Base-by-base conservation (phyloP, 1,140 invertebrate genomes). In the Eulimnadia texana region DNA sequence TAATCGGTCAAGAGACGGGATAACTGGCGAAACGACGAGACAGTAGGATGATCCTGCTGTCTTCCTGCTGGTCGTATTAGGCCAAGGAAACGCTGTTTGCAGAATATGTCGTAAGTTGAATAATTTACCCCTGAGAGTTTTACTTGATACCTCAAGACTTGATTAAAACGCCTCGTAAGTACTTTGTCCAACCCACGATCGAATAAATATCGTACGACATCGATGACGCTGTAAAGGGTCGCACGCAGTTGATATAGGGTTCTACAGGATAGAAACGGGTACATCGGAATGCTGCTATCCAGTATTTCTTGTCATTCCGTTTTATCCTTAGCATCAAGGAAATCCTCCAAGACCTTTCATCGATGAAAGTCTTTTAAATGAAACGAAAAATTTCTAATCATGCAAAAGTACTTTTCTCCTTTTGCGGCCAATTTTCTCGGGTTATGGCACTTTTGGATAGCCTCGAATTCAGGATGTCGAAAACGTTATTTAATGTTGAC, bases 81-180 rank as follows among this genome's bases (percentile, higher is more conserved):
- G 3, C 53, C 53, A 27, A 55, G 25, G 27, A 55, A 55, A 16
- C 53, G 2, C 53, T 55, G 20, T 52, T 19, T 52, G 19, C 22
- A 55, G 25, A 55, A 55, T 24, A 55, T 22, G 13, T 22, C 19
- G n/a, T 24, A 24, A 55, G 16, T 55, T 24, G 22, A 9, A 23
- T 22, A 3, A 13, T 3, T 16, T 16, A 51, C 3, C 23, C 6
- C 50, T 20, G 3, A 51, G 23, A 10, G 10, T 10, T 47, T 10
- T 47, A 52, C 10, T 19, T 23, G 33, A 19, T 52, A 55, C 53
- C 53, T 23, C 13, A 2, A 55, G 3, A 55, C 53, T 9, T 55
- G 53, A n/a, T 55, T 55, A 25, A 55, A 16, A 42, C 33, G 33
- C 33, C 53, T 24, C n/a, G 53, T 55, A 13, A 23, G 53, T n/a